These are phyloP conservation scores for Amphipyra tragopoginis DNA, from an alignment of 2,888 invertebrate genomes.

Conservation along the genomic window DNA sequence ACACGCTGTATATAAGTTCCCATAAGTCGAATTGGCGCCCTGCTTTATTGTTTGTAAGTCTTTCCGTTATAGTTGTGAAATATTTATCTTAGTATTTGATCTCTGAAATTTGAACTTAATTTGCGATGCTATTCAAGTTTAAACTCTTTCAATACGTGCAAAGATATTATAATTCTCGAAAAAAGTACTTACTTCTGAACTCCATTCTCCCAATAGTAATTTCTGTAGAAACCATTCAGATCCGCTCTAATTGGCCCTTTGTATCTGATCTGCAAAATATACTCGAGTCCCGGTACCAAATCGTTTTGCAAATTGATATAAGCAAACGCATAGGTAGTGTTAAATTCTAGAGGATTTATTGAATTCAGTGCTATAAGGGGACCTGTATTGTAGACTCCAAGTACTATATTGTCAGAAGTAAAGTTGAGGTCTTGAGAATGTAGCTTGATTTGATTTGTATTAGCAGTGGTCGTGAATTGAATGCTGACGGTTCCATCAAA, in stretches of 20 bases:
- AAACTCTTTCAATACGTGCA: too few species aligned
- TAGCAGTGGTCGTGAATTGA: conserved; percentile 67
- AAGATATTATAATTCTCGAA: too few species aligned
- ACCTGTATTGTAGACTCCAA: conserved; percentile 58
- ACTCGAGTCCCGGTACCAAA: conserved; percentile 75
- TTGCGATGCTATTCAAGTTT: too few species aligned
- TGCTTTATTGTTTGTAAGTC: too few species aligned
- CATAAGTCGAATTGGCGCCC: too few species aligned
- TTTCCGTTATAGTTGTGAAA: too few species aligned
- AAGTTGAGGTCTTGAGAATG: conserved; percentile 79
- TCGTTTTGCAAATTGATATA: conserved; percentile 79
- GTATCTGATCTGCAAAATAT: conserved; percentile 87
- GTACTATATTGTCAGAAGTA: conserved; percentile 66
- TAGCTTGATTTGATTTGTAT: conserved; percentile 77
- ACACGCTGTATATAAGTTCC: too few species aligned
- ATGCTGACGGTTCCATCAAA: conserved; percentile 87
- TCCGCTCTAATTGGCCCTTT: conserved; percentile 88
- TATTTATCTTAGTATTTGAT: too few species aligned
- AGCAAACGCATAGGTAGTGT: conserved; percentile 82
- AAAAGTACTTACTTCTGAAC: conserved; percentile 85
- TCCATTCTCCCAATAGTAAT: conserved; percentile 87
- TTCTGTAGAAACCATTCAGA: conserved; percentile 91
- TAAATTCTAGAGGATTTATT: conserved; percentile 72
- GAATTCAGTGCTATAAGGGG: conserved; percentile 59
- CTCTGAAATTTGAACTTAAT: too few species aligned